Base-by-base conservation (phyloP, 1,140 invertebrate species). In the Danaus melanippus region DNA sequence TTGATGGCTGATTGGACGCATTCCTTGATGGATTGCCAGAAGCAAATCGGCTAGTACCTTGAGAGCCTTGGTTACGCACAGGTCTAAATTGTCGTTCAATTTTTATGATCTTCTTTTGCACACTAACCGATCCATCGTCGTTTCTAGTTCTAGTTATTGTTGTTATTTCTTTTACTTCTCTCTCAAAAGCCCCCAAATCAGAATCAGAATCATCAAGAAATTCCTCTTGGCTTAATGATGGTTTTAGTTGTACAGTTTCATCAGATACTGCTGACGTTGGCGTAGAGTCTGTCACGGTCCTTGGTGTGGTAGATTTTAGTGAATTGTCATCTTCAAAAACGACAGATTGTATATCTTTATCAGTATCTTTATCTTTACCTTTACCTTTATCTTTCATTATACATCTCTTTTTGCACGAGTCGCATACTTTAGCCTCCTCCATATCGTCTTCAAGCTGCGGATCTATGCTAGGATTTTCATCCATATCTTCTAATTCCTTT, bases 91-190 rank as follows among this genome's bases (percentile, higher is more conserved):
- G 67, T 40, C 60, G 69, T 51, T 67, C 69, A 11, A 68, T 64
- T 59, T 66, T 74, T 44, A 80, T 69, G 8, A 74, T 60, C 54
- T 71, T 78, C 21, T 64, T 71, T 44, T 69, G 64, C 59, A 78
- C 72, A 49, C 42, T 65, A 4, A 76, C 46, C 7, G 74, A 69
- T 6, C 77, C 77, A 50, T 80, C 74, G 49, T 69, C 64, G 50
- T 74, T 75, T 59, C 53, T 68, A 5, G 64, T 57, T 55, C 69
- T 66, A 42, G 66, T 54, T 43, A 75, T 66, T 66, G 72, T 73
- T 1, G 62, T 71, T 9, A 78, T 72, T 64, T 76, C 62, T 57
- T 78, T 64, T 41, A 71, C 51, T 47, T 76, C 70, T 8, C 62
- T 71, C 59, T 78, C 70, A 62, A 73, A 67, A 8, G 56, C 59